These are phyloP conservation scores for Diabrotica undecimpunctata DNA, from an alignment of 1,140 invertebrate species.

Conservation along the genomic window DNA sequence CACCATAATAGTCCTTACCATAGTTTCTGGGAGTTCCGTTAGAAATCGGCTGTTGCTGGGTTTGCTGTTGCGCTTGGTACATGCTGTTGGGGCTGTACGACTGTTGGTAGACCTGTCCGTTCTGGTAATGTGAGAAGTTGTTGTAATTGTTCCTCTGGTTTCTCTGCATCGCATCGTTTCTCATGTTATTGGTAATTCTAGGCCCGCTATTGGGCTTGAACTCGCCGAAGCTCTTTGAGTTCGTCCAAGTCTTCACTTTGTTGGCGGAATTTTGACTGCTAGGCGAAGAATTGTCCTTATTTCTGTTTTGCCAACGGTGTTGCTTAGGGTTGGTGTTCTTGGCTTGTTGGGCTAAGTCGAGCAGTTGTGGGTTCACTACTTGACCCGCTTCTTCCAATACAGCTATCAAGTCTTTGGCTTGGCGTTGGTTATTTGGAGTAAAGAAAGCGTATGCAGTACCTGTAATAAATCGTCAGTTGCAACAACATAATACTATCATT, in stretches of 20 bases:
- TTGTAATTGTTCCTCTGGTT: slow-evolving; percentile 30
- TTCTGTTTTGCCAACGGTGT: slow-evolving; percentile 52
- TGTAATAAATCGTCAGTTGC: background rate
- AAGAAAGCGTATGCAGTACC: slow-evolving; percentile 97
- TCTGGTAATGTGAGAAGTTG: slow-evolving; percentile 31
- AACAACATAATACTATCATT: too few species aligned
- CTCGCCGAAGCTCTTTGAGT: slow-evolving; percentile 41
- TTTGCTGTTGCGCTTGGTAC: slow-evolving; percentile 26
- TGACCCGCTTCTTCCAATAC: slow-evolving; percentile 92
- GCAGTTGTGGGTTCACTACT: slow-evolving; percentile 59
- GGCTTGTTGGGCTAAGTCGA: slow-evolving; percentile 58
- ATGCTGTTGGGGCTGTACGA: slow-evolving; percentile 37
- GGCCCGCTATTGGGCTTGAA: slow-evolving; percentile 28
- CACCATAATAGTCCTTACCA: background rate
- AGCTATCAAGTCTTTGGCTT: slow-evolving; percentile 84
- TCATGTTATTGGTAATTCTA: slow-evolving; percentile 22
- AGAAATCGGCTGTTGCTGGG: slow-evolving; percentile 4
- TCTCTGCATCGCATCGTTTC: slow-evolving; percentile 21
- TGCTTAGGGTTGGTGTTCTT: slow-evolving; percentile 46
- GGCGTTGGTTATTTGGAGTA: slow-evolving; percentile 83
- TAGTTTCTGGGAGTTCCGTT: background rate
- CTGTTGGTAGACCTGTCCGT: slow-evolving; percentile 33
- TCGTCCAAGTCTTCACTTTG: slow-evolving; percentile 46
- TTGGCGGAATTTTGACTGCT: slow-evolving; percentile 45
- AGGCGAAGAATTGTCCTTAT: slow-evolving; percentile 44